phyloP scores from a whole-genome alignment of 1,140 invertebrate species.

The Sipha flava region DNA sequence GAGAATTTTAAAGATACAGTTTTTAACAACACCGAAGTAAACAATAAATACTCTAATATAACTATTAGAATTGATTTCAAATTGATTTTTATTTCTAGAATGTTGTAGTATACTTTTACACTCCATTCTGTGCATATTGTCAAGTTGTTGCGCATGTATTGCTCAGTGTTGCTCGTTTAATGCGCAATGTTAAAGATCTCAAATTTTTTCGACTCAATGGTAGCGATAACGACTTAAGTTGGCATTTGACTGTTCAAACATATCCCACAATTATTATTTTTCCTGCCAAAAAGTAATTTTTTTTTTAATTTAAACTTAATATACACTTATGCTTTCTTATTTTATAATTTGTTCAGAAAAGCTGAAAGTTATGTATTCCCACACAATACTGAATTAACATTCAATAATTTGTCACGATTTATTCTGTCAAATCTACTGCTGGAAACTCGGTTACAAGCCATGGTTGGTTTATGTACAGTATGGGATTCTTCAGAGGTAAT shows the following conservation, averaged over 20 bases:
- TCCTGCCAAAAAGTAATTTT: slow-evolving; percentile 53
- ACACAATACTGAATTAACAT: slow-evolving; percentile 51
- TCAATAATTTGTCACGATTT: slow-evolving; percentile 62
- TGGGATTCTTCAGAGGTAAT: slow-evolving; percentile 36
- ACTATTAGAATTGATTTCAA: slow-evolving; percentile 35
- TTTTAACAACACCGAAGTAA: slow-evolving; percentile 7
- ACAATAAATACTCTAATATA: background rate
- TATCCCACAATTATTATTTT: slow-evolving; percentile 70
- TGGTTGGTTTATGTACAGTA: slow-evolving; percentile 36
- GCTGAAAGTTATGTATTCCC: slow-evolving; percentile 65
- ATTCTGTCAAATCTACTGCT: slow-evolving; percentile 56
- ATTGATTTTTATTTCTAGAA: slow-evolving; percentile 48
- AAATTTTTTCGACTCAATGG: slow-evolving; percentile 65
- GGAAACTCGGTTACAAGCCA: slow-evolving; percentile 34
- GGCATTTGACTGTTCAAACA: slow-evolving; percentile 64
- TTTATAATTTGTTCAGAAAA: slow-evolving; percentile 50
- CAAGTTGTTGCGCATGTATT: slow-evolving; percentile 56
- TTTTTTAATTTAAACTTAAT: background rate
- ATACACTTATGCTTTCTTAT: no score
- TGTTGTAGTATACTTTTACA: slow-evolving; percentile 60
- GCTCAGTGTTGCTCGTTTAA: slow-evolving; percentile 55
- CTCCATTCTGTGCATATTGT: slow-evolving; percentile 65
- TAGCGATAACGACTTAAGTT: slow-evolving; percentile 68
- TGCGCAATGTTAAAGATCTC: slow-evolving; percentile 49
- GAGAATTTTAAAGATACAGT: slow-evolving; percentile 7